Percentiles rank a stretch among this genome's conserved stretches.
These are phyloP conservation scores for Lepidurus packardi DNA, from an alignment of 1,140 invertebrate species.

Conservation along the genomic window DNA sequence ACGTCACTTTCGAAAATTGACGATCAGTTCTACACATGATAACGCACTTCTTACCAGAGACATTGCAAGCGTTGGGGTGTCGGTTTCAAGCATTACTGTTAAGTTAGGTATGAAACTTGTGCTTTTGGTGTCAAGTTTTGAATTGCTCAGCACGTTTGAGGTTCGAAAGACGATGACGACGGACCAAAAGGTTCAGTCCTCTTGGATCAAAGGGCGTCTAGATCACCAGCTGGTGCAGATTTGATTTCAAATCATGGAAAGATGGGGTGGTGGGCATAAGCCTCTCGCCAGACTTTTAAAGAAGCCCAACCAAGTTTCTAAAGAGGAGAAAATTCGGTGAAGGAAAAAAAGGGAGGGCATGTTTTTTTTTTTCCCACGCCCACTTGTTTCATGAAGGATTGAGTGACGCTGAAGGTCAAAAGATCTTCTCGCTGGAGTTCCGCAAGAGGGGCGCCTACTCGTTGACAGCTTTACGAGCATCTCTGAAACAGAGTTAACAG, in stretches of 20 bases:
- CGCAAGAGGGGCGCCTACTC: not conserved
- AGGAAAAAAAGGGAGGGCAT: not conserved
- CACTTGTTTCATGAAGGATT: conserved; percentile 8
- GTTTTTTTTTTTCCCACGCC: conserved; percentile 20
- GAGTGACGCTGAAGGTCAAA: conserved; percentile 14
- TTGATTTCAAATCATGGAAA: not conserved
- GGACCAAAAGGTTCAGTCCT: not conserved
- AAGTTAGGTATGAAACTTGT: no score
- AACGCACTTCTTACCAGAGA: not conserved
- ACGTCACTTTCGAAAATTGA: not conserved
- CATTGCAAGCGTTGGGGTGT: not conserved
- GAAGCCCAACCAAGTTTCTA: not conserved
- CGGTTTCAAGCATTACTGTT: no score
- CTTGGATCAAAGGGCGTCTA: not conserved
- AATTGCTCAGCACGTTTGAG: not conserved
- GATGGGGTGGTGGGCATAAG: not conserved
- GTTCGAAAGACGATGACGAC: not conserved
- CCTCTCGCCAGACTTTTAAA: not conserved
- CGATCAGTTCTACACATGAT: not conserved
- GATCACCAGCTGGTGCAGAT: conserved; percentile 11
- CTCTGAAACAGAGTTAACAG: not conserved
- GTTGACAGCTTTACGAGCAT: not conserved
- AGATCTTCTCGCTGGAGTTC: not conserved
- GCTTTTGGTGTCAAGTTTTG: not conserved
- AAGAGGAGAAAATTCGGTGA: not conserved